A percentile compares a stretch with the other conserved stretches of the same genome.
Conservation (phyloP, 2,888 invertebrate species). For the Stenodema calcarata region DNA sequence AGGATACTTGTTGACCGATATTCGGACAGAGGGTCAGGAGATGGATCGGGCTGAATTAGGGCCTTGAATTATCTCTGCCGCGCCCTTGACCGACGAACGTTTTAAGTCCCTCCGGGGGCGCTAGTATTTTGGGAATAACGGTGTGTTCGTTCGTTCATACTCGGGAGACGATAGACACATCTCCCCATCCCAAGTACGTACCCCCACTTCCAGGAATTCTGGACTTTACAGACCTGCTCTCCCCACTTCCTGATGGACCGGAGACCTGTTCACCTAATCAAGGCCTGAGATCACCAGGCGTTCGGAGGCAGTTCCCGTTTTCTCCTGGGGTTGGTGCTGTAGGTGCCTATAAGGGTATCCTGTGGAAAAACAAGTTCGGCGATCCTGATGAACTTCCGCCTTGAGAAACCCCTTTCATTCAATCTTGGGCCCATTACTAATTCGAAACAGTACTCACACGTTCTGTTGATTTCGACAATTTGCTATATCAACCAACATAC, state of each 20-base stretch:
- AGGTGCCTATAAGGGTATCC: neutral
- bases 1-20: neutral
- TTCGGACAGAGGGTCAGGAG: neutral
- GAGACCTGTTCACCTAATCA: neutral
- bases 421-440: too few species aligned
- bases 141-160: neutral
- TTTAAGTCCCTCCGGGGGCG: neutral
- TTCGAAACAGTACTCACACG: too few species aligned
- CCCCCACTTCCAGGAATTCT: too few species aligned
- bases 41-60: too few species aligned
- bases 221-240: too few species aligned
- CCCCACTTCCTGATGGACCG: neutral
- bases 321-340: neutral
- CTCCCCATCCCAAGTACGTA: neutral
- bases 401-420: neutral
- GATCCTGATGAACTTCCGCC: neutral
- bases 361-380: neutral
- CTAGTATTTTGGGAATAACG: neutral
- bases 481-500: too few species aligned
- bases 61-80: neutral
- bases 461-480: too few species aligned
- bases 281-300: neutral
- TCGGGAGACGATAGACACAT: neutral
- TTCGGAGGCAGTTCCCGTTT: conserved; percentile 35
- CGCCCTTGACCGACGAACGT: neutral